Percentiles rank a stretch among this genome's conserved stretches.
phyloP scores from a whole-genome alignment of 2,113 vertebrate species.

The Plecotus auritus region DNA sequence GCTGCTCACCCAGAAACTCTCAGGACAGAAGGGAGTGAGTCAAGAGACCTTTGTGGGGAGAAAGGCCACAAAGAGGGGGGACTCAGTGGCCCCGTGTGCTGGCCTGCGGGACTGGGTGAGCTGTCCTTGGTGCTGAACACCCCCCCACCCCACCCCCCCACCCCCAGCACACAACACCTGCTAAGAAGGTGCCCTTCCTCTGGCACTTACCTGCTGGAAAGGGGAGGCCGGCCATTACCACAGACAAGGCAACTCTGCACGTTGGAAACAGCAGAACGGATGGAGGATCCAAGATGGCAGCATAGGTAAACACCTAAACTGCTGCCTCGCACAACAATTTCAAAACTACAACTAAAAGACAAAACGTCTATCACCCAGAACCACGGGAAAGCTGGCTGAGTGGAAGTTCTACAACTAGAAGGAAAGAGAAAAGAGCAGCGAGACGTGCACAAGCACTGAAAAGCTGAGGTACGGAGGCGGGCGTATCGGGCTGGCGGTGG shows the following conservation, averaged over 20 bases:
- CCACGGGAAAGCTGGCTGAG: no score
- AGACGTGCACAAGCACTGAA: no score
- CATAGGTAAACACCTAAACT: no score
- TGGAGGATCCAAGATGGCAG: no score
- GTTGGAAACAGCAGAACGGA: background rate
- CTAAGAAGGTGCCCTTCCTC: background rate
- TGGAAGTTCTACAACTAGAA: no score
- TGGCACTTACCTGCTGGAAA: background rate
- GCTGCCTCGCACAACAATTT: no score
- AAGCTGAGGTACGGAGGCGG: no score
- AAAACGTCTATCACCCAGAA: no score
- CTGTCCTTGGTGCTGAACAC: slow-evolving; percentile 62
- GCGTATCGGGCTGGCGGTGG: no score
- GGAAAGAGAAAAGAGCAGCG: no score
- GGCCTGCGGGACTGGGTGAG: background rate
- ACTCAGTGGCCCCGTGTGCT: background rate
- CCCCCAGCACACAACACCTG: background rate
- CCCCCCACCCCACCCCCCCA: no score
- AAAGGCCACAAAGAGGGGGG: background rate
- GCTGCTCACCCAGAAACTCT: slow-evolving; percentile 38
- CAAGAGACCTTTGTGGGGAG: background rate
- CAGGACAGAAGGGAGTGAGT: background rate
- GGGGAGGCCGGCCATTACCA: background rate
- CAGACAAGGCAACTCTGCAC: background rate
- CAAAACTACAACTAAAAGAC: no score